These are phyloP conservation scores for Helostoma temminkii DNA, from an alignment of 2,797 vertebrate genomes.

Conservation along the genomic window DNA sequence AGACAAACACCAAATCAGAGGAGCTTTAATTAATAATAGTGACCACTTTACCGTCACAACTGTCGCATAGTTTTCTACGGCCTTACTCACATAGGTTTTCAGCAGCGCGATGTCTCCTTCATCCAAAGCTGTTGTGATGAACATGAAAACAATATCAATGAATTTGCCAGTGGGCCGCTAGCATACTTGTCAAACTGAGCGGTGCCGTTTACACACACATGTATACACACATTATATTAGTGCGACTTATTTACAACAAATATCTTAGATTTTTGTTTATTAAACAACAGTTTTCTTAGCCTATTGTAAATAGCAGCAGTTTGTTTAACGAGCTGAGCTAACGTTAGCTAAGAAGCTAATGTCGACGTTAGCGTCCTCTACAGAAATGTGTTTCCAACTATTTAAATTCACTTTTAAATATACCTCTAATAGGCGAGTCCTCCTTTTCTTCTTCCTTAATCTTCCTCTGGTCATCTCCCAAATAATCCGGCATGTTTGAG, in stretches of 20 bases:
- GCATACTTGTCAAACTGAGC: not conserved
- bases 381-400: not conserved
- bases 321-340: slow-evolving; percentile 28
- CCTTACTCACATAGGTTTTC: slow-evolving; percentile 95
- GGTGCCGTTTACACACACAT: rapidly evolving
- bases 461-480: slow-evolving; percentile 94
- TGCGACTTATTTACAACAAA: rapidly evolving
- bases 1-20: slow-evolving; percentile 17
- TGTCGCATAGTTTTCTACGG: rapidly evolving
- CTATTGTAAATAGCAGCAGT: rapidly evolving
- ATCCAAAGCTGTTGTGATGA: slow-evolving; percentile 91
- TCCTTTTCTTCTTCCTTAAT: slow-evolving; percentile 95
- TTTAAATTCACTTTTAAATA: not conserved
- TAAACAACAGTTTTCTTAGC: not conserved
- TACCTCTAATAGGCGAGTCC: slow-evolving; percentile 93
- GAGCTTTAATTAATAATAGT: rapidly evolving
- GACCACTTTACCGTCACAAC: rapidly evolving
- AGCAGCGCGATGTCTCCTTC: slow-evolving; percentile 98
- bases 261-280: not conserved
- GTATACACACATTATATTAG: rapidly evolving
- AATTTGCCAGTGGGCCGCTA: slow-evolving; percentile 12
- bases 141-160: slow-evolving; percentile 44
- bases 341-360: slow-evolving; percentile 55
- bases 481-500: slow-evolving; percentile 91
- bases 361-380: not conserved